These are phyloP conservation scores for Mormyrus iriodes DNA, from an alignment of 2,113 vertebrate species.

Conservation along the genomic window DNA sequence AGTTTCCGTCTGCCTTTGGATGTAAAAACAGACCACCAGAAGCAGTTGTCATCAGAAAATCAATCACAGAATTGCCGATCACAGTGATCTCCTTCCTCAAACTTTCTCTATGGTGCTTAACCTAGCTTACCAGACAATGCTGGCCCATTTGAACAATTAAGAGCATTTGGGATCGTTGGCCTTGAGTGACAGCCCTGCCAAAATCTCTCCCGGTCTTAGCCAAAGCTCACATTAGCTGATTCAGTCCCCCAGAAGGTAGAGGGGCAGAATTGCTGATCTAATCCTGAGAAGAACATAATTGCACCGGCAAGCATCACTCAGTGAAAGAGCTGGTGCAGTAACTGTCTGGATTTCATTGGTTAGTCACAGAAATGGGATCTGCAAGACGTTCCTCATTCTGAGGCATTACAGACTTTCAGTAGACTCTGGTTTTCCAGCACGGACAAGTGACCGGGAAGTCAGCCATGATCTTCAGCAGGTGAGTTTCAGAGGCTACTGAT, in stretches of 20 bases:
- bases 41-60: background rate
- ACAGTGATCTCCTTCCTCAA: background rate
- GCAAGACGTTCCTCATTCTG: constrained; percentile 30
- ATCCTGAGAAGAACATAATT: constrained; percentile 35
- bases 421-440: background rate
- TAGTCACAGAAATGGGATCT: constrained; percentile 35
- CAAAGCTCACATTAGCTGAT: background rate
- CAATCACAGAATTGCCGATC: background rate
- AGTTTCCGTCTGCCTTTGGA: background rate
- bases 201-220: background rate
- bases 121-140: background rate
- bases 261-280: constrained; percentile 52
- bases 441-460: background rate
- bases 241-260: constrained; percentile 23
- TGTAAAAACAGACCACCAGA: background rate
- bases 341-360: constrained; percentile 39
- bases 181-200: background rate
- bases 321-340: constrained; percentile 44
- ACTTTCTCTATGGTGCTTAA: background rate
- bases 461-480: background rate
- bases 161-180: background rate
- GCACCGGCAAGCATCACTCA: constrained; percentile 49
- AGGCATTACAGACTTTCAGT: constrained; percentile 20
- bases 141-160: background rate
- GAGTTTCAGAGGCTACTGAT: background rate